Evolutionary conservation across 2,797 vertebrate species (phyloP).

Genomic region (Hapalemur alaotrensis): DNA sequence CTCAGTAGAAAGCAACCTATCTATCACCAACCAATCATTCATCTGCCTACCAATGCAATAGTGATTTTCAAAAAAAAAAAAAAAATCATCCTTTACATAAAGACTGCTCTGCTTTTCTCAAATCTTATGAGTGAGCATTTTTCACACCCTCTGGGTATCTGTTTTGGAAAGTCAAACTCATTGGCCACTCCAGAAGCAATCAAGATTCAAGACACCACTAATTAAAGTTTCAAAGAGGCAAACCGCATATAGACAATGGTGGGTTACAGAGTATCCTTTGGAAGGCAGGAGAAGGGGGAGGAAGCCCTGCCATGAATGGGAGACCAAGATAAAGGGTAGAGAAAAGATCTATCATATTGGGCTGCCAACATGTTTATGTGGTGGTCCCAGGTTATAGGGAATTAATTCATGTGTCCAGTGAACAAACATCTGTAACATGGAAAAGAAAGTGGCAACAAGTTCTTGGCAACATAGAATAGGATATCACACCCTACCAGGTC

Average conservation of each 20-base stretch:
- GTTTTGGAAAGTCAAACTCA: conserved; percentile 40
- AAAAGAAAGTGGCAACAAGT: neutral
- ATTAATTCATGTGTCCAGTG: neutral
- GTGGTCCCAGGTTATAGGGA: neutral
- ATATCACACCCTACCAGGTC: neutral
- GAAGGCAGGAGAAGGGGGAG: neutral
- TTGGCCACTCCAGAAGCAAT: neutral
- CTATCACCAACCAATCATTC: conserved; percentile 4
- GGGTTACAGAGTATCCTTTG: neutral
- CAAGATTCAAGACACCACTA: conserved; percentile 50
- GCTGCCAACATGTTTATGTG: neutral
- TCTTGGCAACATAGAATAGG: neutral
- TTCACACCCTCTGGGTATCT: conserved; percentile 30
- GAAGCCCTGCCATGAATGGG: neutral
- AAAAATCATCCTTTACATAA: conserved; percentile 27
- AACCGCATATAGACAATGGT: neutral
- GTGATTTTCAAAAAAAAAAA: neutral
- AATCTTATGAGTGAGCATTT: conserved; percentile 29
- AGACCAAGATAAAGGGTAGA: neutral
- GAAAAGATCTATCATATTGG: neutral
- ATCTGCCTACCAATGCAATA: conserved; percentile 15
- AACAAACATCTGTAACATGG: neutral
- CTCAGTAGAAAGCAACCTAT: conserved; percentile 23
- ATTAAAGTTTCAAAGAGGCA: conserved; percentile 44
- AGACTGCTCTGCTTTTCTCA: neutral